phyloP scores from a whole-genome alignment of 2,113 vertebrate species.

The Rhombomys opimus region DNA sequence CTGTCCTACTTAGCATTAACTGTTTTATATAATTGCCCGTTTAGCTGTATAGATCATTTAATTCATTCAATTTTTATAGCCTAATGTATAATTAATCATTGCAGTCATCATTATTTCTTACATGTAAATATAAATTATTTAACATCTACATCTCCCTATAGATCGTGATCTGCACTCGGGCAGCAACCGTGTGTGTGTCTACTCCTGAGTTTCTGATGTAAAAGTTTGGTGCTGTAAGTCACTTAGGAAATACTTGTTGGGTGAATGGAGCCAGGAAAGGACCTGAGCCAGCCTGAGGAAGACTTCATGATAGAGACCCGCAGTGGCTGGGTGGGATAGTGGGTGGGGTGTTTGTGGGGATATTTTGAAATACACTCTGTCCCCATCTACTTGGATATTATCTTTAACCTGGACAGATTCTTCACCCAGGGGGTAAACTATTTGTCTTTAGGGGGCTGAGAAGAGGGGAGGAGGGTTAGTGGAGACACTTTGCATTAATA shows the following conservation, averaged over 20 bases:
- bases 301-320: background rate
- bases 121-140: background rate
- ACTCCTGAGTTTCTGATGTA: background rate
- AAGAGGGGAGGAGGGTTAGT: background rate
- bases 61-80: background rate
- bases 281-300: background rate
- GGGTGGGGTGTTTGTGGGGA: background rate
- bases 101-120: background rate
- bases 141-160: background rate
- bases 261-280: background rate
- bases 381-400: background rate
- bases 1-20: constrained; percentile 18
- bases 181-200: background rate
- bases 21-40: background rate
- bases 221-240: background rate
- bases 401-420: background rate
- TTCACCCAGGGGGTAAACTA: background rate
- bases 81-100: background rate
- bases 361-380: background rate
- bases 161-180: background rate
- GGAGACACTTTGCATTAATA: background rate
- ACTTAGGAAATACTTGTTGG: background rate
- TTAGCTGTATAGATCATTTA: background rate
- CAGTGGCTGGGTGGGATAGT: background rate
- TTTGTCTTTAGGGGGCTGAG: background rate